Evolutionary conservation across 2,113 vertebrate species (phyloP).

Genomic region (Meles meles): DNA sequence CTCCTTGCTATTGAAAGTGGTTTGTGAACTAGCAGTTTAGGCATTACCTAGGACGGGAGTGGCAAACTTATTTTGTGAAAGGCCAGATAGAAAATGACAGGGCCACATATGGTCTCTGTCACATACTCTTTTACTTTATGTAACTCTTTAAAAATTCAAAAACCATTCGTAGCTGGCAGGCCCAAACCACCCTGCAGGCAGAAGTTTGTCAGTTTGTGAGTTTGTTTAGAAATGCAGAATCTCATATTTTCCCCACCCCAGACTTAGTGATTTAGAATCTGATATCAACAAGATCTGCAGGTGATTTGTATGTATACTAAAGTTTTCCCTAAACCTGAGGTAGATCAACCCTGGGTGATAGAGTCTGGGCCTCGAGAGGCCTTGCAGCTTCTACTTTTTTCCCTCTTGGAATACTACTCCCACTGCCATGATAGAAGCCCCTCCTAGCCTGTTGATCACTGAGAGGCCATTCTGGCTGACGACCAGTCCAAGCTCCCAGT

Average conservation of each 20-base stretch:
- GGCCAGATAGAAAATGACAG: background rate
- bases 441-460: background rate
- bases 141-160: background rate
- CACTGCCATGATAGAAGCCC: background rate
- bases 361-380: background rate
- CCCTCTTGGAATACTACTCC: background rate
- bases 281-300: background rate
- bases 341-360: background rate
- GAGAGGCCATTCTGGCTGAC: background rate
- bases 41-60: background rate
- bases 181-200: background rate
- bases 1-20: background rate
- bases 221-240: slow-evolving; percentile 3
- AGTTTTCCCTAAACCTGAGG: background rate
- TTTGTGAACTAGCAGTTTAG: background rate
- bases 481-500: background rate
- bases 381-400: background rate
- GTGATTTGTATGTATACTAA: background rate
- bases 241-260: background rate
- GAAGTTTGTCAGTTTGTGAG: background rate
- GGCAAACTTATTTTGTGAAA: background rate
- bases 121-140: background rate
- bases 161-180: background rate
- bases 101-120: background rate
- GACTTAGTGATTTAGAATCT: background rate